Percentiles rank a stretch among this genome's conserved stretches.
These are phyloP conservation scores for Myotis planiceps DNA, from an alignment of 2,797 vertebrate genomes.

Conservation along the genomic window DNA sequence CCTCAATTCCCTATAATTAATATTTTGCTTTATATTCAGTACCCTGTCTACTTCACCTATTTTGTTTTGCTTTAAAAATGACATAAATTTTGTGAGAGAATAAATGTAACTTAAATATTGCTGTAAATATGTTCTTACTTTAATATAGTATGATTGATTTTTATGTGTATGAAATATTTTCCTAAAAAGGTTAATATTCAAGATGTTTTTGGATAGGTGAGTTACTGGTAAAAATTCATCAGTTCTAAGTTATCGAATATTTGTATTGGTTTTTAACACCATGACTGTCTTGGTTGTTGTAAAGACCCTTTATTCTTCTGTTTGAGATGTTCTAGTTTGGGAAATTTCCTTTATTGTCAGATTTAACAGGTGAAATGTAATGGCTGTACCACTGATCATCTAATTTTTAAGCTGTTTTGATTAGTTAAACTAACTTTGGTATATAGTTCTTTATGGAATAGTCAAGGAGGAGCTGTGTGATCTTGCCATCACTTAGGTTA, in stretches of 20 bases:
- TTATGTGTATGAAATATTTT: conserved; percentile 40
- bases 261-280: conserved; percentile 40
- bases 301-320: conserved; percentile 13
- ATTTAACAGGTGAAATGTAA: conserved; percentile 41
- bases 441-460: background rate
- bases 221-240: conserved; percentile 44
- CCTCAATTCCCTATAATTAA: background rate
- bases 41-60: background rate
- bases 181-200: background rate
- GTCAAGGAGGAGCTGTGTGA: background rate
- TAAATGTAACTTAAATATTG: conserved; percentile 56
- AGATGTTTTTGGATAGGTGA: conserved; percentile 31
- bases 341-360: conserved; percentile 25
- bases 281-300: conserved; percentile 9
- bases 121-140: conserved; percentile 9
- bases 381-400: conserved; percentile 3
- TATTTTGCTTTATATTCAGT: conserved; percentile 31
- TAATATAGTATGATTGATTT: background rate
- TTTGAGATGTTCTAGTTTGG: conserved; percentile 48
- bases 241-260: conserved; percentile 12
- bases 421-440: conserved; percentile 41
- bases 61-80: conserved; percentile 52
- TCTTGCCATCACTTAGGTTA: background rate
- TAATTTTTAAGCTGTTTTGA: conserved; percentile 3
- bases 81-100: conserved; percentile 29